phyloP scores from a whole-genome alignment of 2,888 invertebrate species.

The Mermis nigrescens region DNA sequence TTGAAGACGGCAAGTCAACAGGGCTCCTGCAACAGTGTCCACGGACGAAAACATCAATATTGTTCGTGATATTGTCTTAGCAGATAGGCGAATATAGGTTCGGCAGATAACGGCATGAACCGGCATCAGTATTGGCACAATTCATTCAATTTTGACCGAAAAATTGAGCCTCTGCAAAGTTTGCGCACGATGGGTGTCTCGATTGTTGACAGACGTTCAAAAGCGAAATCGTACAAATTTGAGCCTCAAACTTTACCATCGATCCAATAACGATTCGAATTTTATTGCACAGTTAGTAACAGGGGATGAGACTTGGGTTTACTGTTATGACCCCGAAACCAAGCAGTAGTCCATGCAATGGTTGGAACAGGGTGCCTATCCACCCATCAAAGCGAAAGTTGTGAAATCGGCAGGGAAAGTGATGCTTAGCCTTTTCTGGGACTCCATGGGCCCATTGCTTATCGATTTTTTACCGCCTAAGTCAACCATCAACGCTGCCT shows the following conservation, averaged over 20 bases:
- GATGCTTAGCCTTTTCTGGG: constrained; percentile 15
- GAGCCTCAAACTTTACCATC: constrained; percentile 19
- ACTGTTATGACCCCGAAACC: no score
- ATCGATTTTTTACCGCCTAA: not conserved
- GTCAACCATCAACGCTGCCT: no score
- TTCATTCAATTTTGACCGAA: no score
- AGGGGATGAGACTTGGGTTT: constrained; percentile 29
- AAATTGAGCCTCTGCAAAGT: not conserved
- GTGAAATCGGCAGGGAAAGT: constrained; percentile 5
- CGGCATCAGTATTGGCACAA: no score
- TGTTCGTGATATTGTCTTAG: no score
- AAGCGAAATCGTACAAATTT: constrained; percentile 23
- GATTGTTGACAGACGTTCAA: constrained; percentile 16
- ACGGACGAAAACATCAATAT: no score
- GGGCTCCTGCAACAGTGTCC: no score
- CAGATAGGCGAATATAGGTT: no score
- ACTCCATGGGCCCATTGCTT: constrained; percentile 6
- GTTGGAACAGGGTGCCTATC: not conserved
- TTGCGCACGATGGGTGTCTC: constrained; percentile 28
- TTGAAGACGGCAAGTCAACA: no score
- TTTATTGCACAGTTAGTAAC: constrained; percentile 29
- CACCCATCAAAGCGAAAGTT: constrained; percentile 7
- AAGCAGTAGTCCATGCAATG: constrained; percentile 17
- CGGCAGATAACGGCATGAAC: no score
- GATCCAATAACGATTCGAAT: constrained; percentile 11